Evolutionary conservation across 2,888 invertebrate genomes (phyloP).

Genomic region (Eristalis pertinax): DNA sequence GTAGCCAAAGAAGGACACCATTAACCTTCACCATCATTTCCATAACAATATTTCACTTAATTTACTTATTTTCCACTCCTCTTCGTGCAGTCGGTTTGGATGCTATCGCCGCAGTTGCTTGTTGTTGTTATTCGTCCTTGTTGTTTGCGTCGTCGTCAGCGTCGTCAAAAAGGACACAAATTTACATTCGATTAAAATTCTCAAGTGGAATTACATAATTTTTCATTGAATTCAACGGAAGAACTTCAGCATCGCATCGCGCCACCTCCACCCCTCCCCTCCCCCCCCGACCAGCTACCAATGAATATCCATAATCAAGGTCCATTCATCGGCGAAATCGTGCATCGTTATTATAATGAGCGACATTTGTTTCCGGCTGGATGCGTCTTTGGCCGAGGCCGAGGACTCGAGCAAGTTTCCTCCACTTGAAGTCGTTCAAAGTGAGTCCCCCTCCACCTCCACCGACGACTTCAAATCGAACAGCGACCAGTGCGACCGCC

Average conservation of each 20-base stretch:
- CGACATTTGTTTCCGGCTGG: constrained; percentile 64
- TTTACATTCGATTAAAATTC: constrained; percentile 70
- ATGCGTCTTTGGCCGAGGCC: constrained; percentile 18
- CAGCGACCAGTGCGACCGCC: not conserved
- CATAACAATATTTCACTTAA: constrained; percentile 62
- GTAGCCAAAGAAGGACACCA: not conserved
- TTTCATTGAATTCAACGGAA: not conserved
- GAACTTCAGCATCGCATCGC: not conserved
- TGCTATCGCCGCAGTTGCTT: not conserved
- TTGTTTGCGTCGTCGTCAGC: not conserved
- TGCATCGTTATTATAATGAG: constrained; percentile 70
- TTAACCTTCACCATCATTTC: constrained; percentile 28
- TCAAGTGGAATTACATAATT: constrained; percentile 42
- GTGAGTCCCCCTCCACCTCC: too few relatives aligned
- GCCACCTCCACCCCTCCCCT: not conserved
- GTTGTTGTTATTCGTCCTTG: not conserved
- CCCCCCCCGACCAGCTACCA: constrained; percentile 9
- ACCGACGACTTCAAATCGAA: too few relatives aligned
- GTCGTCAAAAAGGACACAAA: constrained; percentile 50
- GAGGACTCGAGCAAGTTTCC: not conserved
- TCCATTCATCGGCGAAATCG: constrained; percentile 68
- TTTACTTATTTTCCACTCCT: constrained; percentile 56
- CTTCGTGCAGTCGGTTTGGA: not conserved
- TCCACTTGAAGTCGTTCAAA: not conserved
- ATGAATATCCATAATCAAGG: constrained; percentile 67